These are phyloP conservation scores for Eilema griseolum DNA, from an alignment of 2,888 invertebrate genomes.

Conservation along the genomic window DNA sequence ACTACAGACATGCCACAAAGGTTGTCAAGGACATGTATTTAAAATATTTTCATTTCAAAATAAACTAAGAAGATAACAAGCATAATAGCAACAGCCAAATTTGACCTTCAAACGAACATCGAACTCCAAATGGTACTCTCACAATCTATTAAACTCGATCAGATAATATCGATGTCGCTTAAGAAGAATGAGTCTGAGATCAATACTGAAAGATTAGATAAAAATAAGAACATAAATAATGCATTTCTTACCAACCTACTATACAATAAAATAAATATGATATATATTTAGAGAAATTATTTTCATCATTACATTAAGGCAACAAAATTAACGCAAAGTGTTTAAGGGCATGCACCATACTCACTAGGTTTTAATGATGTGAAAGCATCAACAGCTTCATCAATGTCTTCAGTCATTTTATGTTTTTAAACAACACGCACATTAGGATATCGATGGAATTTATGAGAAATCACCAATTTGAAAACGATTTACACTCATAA, in stretches of 20 bases:
- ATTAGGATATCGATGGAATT: background rate
- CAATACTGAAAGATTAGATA: background rate
- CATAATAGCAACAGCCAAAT: background rate
- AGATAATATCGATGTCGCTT: background rate
- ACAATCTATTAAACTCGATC: background rate
- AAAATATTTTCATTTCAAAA: too few species aligned
- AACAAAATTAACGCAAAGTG: background rate
- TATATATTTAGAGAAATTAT: too few species aligned
- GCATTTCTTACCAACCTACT: background rate
- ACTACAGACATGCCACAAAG: too few species aligned
- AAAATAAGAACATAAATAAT: background rate
- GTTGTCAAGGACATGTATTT: too few species aligned
- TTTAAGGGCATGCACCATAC: background rate
- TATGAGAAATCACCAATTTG: background rate
- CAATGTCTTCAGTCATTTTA: slow-evolving; percentile 3
- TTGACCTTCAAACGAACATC: background rate
- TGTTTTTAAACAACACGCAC: background rate
- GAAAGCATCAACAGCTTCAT: background rate
- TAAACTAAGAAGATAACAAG: too few species aligned
- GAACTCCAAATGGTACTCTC: background rate
- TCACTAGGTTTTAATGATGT: slow-evolving; percentile 14
- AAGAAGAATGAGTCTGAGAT: background rate
- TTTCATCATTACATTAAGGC: background rate
- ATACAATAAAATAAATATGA: background rate
- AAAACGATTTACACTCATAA: too few species aligned